phyloP scores from a whole-genome alignment of 2,797 vertebrate species.

The Enteromius argenteus region DNA sequence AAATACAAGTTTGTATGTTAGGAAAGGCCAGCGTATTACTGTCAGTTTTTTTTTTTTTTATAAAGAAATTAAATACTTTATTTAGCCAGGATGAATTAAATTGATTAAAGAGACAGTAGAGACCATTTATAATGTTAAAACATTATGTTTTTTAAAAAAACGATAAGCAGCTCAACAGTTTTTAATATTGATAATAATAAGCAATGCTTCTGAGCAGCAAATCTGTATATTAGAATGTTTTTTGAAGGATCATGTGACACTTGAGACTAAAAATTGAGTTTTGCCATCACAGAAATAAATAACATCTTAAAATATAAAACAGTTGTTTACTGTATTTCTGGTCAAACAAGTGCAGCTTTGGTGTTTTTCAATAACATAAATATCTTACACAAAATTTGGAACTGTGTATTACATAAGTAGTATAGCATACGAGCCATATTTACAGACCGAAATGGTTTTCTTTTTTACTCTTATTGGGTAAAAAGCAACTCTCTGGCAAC shows the following conservation, averaged over 20 bases:
- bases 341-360: not conserved
- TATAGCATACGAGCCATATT: too few relatives aligned
- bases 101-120: not conserved
- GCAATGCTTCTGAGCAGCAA: not conserved
- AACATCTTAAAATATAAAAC: not conserved
- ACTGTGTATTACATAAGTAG: not conserved
- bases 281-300: not conserved
- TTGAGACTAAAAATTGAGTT: too few relatives aligned
- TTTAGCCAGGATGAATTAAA: not conserved
- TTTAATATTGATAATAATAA: not conserved
- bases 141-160: not conserved
- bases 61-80: not conserved
- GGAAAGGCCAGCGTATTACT: not conserved
- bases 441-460: too few relatives aligned
- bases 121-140: not conserved
- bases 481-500: too few relatives aligned
- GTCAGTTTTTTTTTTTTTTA: not conserved
- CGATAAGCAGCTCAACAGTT: not conserved
- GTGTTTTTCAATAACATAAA: not conserved
- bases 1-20: constrained; percentile 37
- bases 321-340: not conserved
- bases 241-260: not conserved
- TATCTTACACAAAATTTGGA: not conserved
- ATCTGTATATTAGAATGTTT: too few relatives aligned
- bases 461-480: too few relatives aligned